Base-by-base conservation (phyloP, 1,140 invertebrate genomes). In the Nixonia krombeini region DNA sequence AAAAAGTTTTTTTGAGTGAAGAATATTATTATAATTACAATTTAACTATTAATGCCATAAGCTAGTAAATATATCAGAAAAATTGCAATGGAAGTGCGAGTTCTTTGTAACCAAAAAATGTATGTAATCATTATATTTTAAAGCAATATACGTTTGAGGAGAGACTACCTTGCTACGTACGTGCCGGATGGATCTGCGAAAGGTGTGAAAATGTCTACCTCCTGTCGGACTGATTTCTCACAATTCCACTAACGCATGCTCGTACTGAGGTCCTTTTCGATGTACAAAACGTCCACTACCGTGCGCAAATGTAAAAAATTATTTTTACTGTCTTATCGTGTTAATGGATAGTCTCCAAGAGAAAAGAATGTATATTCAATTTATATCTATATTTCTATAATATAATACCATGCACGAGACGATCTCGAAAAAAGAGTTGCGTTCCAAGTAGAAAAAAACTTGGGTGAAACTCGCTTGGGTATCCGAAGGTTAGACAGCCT, bases 381-480 rank as follows among this genome's bases (percentile, higher is more conserved):
- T 15, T 49, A 47, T 53, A 46, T 46, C 31, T 64, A 40, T 50
- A 40, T 35, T 35, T 57, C 33, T 62, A 44, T 55, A 37, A 49
- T 42, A 66, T 42, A 49, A 58, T 53, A 49, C 42, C 53, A 53
- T 52, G 53, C 50, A 55, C 28, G 28, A 53, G 28, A 42, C 49
- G 49, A 33, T 44, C 35, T 37, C 25, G 28, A 47, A 28, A 65
- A 40, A 52, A 65, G 41, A 37, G 13, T 53, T 28, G 35, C 42
- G 49, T 58, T 49, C 58, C 53, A 44, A 66, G 46, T 58, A 17
- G 42, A 49, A 53, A 47, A 58, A 46, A 57, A 52, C 53, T 57
- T 57, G 53, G 52, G 42, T 52, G 23, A 50, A 58, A 49, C 28
- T 53, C 29, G 42, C 61, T 57, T 57, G 49, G 53, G 50, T 66